These are phyloP conservation scores for Rhogogaster chlorosoma DNA, from an alignment of 2,888 invertebrate species.

Conservation along the genomic window DNA sequence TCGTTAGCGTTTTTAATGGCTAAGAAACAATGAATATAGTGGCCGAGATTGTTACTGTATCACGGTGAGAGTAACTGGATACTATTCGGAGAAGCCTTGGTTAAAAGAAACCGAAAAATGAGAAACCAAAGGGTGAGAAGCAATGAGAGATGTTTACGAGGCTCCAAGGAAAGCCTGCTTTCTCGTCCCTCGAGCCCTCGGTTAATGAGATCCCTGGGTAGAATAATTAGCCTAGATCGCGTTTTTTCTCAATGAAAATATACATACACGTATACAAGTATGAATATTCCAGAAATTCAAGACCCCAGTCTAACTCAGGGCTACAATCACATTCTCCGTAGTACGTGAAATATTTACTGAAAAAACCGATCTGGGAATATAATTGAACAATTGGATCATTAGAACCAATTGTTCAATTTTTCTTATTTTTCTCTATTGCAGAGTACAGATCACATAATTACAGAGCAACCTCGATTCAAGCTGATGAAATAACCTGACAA, in stretches of 20 bases:
- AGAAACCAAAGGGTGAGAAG: slow-evolving; percentile 27
- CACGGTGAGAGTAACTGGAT: slow-evolving; percentile 12
- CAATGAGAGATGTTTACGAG: slow-evolving; percentile 48
- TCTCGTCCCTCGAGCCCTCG: background rate
- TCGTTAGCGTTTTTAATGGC: background rate
- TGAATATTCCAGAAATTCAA: background rate
- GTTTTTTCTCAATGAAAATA: background rate
- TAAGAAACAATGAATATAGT: background rate
- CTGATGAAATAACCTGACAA: background rate
- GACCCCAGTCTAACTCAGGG: background rate
- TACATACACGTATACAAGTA: no score
- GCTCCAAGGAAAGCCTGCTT: slow-evolving; percentile 38
- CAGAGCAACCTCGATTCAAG: background rate
- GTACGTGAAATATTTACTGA: background rate
- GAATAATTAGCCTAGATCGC: slow-evolving; percentile 28
- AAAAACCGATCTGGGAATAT: background rate
- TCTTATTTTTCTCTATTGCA: slow-evolving; percentile 1
- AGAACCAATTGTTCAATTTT: slow-evolving; percentile 40
- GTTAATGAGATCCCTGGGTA: slow-evolving; percentile 43
- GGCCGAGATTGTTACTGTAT: background rate
- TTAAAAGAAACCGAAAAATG: background rate
- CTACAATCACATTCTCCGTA: background rate
- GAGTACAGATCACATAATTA: background rate
- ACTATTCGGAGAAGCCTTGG: slow-evolving; percentile 4
- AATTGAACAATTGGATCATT: slow-evolving; percentile 46